Evolutionary conservation across 2,888 invertebrate genomes (phyloP).

Genomic region (Rhingia campestris): DNA sequence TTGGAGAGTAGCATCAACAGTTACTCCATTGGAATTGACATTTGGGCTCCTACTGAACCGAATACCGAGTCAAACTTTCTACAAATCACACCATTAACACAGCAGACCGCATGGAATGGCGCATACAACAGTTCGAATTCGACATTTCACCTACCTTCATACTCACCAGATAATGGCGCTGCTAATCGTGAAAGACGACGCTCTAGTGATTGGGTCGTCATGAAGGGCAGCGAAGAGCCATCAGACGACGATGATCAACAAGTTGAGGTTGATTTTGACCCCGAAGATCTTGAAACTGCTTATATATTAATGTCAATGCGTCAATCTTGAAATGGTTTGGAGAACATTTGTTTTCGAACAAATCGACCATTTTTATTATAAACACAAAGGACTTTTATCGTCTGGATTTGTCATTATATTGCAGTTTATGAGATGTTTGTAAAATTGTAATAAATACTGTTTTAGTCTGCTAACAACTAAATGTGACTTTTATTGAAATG

Average conservation of each 20-base stretch:
- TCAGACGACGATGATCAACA: constrained; percentile 5
- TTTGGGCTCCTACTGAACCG: constrained; percentile 49
- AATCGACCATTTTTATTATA: not conserved
- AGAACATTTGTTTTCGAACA: too few relatives aligned
- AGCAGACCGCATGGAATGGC: not conserved
- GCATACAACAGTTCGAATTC: constrained; percentile 37
- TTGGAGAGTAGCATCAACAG: constrained; percentile 55
- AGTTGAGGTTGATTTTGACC: constrained; percentile 1
- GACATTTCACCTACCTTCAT: constrained; percentile 10
- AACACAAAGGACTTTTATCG: constrained; percentile 46
- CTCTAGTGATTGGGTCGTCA: constrained; percentile 25
- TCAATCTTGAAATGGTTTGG: too few relatives aligned
- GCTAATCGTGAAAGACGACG: constrained; percentile 12
- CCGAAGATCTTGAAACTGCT: constrained; percentile 5
- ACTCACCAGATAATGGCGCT: constrained; percentile 69
- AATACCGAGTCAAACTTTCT: constrained; percentile 35
- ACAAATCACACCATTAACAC: not conserved
- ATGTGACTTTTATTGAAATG: too few relatives aligned
- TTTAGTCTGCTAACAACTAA: too few relatives aligned
- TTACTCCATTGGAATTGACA: constrained; percentile 42
- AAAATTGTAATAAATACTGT: not conserved
- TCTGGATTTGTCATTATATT: constrained; percentile 31
- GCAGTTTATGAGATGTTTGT: too few relatives aligned
- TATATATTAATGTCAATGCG: constrained; percentile 7
- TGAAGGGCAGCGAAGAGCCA: constrained; percentile 10